These are phyloP conservation scores for Leptopilina clavipes DNA, from an alignment of 1,140 invertebrate species.

Conservation along the genomic window DNA sequence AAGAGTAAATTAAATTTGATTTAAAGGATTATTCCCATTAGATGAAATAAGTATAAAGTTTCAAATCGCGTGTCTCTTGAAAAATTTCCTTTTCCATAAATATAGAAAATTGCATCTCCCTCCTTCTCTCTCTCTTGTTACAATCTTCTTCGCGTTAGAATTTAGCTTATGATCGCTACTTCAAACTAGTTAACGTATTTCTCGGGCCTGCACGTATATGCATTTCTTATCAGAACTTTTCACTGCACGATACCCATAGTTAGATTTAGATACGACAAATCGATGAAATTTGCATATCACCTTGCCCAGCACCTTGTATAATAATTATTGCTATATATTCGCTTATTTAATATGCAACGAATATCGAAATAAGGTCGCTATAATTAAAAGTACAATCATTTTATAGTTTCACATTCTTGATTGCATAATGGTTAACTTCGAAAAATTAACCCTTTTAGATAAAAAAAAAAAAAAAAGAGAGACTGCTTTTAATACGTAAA, in stretches of 20 bases:
- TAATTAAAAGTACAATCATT: slow-evolving; percentile 26
- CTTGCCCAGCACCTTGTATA: slow-evolving; percentile 29
- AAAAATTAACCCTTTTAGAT: not conserved
- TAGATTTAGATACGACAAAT: slow-evolving; percentile 34
- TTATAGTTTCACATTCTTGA: not conserved
- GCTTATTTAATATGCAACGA: slow-evolving; percentile 24
- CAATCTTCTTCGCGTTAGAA: slow-evolving; percentile 23
- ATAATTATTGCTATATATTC: slow-evolving; percentile 25
- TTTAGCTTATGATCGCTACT: slow-evolving; percentile 20
- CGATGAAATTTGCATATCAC: slow-evolving; percentile 34
- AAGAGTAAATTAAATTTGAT: too few relatives aligned
- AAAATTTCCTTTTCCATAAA: too few relatives aligned
- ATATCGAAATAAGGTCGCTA: slow-evolving; percentile 30
- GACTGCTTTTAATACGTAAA: not conserved
- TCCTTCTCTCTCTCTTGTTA: not conserved
- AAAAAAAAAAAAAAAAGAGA: not conserved
- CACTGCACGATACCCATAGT: slow-evolving; percentile 33
- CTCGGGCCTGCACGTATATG: slow-evolving; percentile 24
- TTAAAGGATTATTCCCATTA: too few relatives aligned
- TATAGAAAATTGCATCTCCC: not conserved
- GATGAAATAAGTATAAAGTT: too few relatives aligned
- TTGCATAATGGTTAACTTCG: not conserved
- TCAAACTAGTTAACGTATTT: slow-evolving; percentile 25
- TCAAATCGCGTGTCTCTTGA: too few relatives aligned
- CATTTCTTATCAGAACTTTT: slow-evolving; percentile 32